Percentiles rank a stretch among this genome's conserved stretches.
phyloP scores from a whole-genome alignment of 2,113 vertebrate species.

The Holacanthus passer region DNA sequence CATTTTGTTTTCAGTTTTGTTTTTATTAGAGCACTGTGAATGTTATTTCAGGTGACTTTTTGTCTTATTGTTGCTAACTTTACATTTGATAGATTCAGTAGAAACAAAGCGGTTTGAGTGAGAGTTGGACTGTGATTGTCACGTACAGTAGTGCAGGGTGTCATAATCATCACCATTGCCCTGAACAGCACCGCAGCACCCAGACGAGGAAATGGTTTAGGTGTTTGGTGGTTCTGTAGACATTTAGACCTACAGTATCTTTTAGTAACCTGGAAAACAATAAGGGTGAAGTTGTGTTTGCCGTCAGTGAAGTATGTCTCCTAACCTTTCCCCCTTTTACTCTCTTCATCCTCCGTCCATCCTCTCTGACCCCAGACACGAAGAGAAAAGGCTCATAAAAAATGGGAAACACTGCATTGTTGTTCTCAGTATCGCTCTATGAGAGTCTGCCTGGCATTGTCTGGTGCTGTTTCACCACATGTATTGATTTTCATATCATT shows the following conservation, averaged over 20 bases:
- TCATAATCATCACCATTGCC: background rate
- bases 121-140: slow-evolving; percentile 41
- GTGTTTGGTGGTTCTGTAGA: slow-evolving; percentile 14
- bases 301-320: slow-evolving; percentile 11
- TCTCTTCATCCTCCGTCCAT: slow-evolving; percentile 19
- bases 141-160: slow-evolving; percentile 12
- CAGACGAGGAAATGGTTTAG: background rate
- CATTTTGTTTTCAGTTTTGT: slow-evolving; percentile 53
- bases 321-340: background rate
- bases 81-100: slow-evolving; percentile 58
- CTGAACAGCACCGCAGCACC: background rate
- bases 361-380: slow-evolving; percentile 18
- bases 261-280: background rate
- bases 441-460: slow-evolving; percentile 15
- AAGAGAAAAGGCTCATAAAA: slow-evolving; percentile 18
- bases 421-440: background rate
- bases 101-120: slow-evolving; percentile 32
- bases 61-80: slow-evolving; percentile 68
- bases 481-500: slow-evolving; percentile 70
- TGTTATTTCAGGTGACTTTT: slow-evolving; percentile 75
- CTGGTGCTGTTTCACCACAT: slow-evolving; percentile 53
- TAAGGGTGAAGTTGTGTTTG: slow-evolving; percentile 10
- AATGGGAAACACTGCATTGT: slow-evolving; percentile 20
- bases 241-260: slow-evolving; percentile 9
- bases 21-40: slow-evolving; percentile 82